Base-by-base conservation (phyloP, 2,113 vertebrate genomes). In the Nematolebias whitei region DNA sequence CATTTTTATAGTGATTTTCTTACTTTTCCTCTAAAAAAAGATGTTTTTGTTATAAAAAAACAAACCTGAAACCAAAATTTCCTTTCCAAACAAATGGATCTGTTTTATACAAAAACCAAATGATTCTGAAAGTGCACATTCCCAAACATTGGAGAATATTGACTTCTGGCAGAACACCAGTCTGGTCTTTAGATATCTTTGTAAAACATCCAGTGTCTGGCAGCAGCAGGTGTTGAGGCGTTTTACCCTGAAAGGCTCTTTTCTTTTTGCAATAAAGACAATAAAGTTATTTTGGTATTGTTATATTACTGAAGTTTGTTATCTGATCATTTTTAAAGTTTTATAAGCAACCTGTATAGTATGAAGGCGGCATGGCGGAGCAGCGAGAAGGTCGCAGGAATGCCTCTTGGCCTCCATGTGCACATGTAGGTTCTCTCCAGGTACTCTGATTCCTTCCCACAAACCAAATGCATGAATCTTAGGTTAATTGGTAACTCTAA, bases 11-110 rank as follows among this genome's bases (percentile, higher is more conserved):
- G 18, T 26, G 45, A 41, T 48, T 29, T 15, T 69, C 35, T 3
- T 15, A n/a, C 71, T 49, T 57, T 79, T 54, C 47, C 74, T 73
- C 79, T 71, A 72, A 78, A 78, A 78, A 84, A 74, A 79, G 71
- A 39, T 1, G 39, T 67, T 70, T 76, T 64, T 29, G 26, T 29
- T 19, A 49, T 74, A 8, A 24, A 18, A 24, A 18, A 82, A 74
- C 39, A 60, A 59, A 51, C 14, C 12, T 20, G 4, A n/a, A 66
- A 50, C 44, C 53, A 32, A 63, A 53, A n/a, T n/a, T n/a, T 77
- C 18, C 35, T 35, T 50, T 56, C 70, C 55, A 79, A 70, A 52
- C 61, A 56, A 60, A 51, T n/a, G 58, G 66, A 81, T 79, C 79
- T 83, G 74, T 68, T 83, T 38, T 13, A 58, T 23, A 29, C 68